Base-by-base conservation (phyloP, 2,113 vertebrate genomes). In the Synodontis membranacea region DNA sequence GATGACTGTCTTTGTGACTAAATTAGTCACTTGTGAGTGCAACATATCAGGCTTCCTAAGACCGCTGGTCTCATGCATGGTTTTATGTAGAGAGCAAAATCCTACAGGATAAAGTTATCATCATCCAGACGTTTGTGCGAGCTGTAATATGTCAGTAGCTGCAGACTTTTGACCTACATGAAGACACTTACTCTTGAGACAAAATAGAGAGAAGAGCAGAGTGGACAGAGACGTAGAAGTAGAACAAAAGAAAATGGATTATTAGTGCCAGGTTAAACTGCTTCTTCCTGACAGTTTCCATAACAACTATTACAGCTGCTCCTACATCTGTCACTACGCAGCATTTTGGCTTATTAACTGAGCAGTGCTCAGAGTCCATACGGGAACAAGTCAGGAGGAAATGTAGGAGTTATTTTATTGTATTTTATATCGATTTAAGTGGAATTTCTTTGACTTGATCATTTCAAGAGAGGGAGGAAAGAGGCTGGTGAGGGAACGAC, bases 241-340 rank as follows among this genome's bases (percentile, higher is more conserved):
- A 89, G 89, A 91, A 90, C 92, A 58, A 62, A 5, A 28, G 58
- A 62, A 31, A n/a, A 31, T 11, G 4, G 3, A 62, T 62, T 62
- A 11, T 62, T 4, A 60, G 25, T 60, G 25, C 58, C 25, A 28
- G 58, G 58, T 60, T 28, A 31, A 62, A 91, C 91, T 91, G 91
- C 91, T 90, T 58, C 50, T 46, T 86, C 50, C 87, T 92, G 92
- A 91, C 93, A 92, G 93, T 95, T 94, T 95, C 94, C 94, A 95
- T 94, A 94, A 94, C 94, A 95, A 94, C 93, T 93, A 93, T 91
- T 92, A 89, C 82, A 91, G 90, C 91, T 21, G 92, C 92, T 93
- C 90, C 91, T 90, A 89, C 92, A 84, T 88, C 91, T 90, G 68
- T 93, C 93, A 92, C 92, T 93, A 93, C 93, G 92, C 90, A 93